Conservation (phyloP, 2,888 invertebrate species). For the Drosophila ustulata region DNA sequence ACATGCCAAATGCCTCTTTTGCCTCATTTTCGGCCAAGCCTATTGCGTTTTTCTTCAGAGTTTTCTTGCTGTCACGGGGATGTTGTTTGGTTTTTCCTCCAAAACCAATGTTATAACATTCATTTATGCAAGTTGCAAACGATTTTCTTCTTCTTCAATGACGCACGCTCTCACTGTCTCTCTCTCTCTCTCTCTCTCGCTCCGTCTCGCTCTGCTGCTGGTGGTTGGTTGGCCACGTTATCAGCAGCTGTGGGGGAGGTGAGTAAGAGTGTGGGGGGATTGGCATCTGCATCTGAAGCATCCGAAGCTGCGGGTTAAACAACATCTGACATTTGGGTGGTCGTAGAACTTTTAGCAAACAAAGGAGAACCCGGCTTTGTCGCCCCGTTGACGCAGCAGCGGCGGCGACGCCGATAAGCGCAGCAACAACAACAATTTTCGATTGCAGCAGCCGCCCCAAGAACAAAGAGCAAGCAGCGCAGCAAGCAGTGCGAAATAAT, state of each 20-base stretch:
- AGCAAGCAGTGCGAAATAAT: constrained; percentile 8
- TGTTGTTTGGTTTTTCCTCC: constrained; percentile 33
- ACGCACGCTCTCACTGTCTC: not conserved
- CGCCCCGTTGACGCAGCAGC: constrained; percentile 7
- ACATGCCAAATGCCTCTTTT: not conserved
- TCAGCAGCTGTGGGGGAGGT: constrained; percentile 8
- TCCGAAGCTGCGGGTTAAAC: constrained; percentile 34
- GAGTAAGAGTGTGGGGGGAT: not conserved
- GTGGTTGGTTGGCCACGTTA: constrained; percentile 20
- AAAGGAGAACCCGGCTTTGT: constrained; percentile 39
- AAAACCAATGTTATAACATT: constrained; percentile 35
- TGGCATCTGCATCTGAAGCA: constrained; percentile 22
- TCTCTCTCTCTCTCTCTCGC: not conserved
- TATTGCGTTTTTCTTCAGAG: constrained; percentile 5
- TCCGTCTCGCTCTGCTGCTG: not conserved
- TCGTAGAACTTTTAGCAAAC: constrained; percentile 57
- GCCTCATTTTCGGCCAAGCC: not conserved
- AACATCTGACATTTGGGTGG: constrained; percentile 51
- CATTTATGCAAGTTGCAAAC: constrained; percentile 39
- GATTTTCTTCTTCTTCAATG: constrained; percentile 16
- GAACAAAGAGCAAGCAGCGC: constrained; percentile 53
- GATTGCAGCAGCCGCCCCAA: constrained; percentile 42
- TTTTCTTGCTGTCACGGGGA: constrained; percentile 13
- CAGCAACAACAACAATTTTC: constrained; percentile 40
- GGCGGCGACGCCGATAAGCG: constrained; percentile 44